Conservation (phyloP, 2,113 vertebrate genomes). For the Myotis yumanensis region DNA sequence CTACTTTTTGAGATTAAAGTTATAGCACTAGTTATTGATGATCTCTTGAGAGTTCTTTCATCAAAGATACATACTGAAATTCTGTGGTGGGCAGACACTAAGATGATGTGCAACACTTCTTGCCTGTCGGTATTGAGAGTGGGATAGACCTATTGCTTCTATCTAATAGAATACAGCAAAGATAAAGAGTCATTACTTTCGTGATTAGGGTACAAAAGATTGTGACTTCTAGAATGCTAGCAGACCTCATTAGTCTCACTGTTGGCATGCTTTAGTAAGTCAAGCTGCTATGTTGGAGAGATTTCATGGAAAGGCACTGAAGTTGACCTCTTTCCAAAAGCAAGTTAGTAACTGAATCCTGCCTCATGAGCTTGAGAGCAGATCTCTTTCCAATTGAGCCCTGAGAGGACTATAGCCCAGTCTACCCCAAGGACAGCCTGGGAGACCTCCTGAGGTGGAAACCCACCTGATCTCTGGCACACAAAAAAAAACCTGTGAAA, state of each 20-base stretch:
- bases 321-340: background rate
- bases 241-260: background rate
- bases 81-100: background rate
- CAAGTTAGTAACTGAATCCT: background rate
- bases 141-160: background rate
- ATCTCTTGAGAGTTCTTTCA: background rate
- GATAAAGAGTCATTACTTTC: background rate
- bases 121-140: background rate
- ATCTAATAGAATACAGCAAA: background rate
- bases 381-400: rapidly evolving
- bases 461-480: background rate
- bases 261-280: background rate
- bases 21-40: background rate
- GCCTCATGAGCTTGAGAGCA: background rate
- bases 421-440: background rate
- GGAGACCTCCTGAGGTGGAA: background rate
- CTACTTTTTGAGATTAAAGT: background rate
- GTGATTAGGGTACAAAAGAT: background rate
- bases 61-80: background rate
- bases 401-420: background rate
- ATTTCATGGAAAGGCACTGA: background rate
- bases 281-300: background rate
- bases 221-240: background rate
- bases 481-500: background rate
- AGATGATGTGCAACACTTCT: no score